Evolutionary conservation across 2,888 invertebrate species (phyloP).

Genomic region (Meiosimyza decipiens): DNA sequence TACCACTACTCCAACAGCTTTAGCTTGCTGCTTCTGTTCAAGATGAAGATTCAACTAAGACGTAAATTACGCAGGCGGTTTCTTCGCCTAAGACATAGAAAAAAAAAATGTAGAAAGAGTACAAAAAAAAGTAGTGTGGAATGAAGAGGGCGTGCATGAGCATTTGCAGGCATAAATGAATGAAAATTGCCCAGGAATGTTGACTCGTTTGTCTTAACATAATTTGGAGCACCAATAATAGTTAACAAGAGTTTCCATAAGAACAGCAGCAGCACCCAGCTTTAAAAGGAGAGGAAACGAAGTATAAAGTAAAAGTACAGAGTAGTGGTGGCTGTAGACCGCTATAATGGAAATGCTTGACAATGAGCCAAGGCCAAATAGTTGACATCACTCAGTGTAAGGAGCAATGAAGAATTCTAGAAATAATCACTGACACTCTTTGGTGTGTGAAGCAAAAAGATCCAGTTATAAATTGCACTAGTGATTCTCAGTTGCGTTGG

Average conservation of each 20-base stretch:
- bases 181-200: constrained; percentile 24
- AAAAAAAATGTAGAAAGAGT: neutral
- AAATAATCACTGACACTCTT: neutral
- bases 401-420: neutral
- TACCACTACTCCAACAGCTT: too few relatives aligned
- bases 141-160: neutral
- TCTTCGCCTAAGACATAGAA: neutral
- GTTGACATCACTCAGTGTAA: neutral
- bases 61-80: constrained; percentile 24
- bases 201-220: constrained; percentile 16
- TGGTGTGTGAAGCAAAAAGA: too few relatives aligned
- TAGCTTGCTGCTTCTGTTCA: too few relatives aligned
- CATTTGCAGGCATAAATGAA: neutral
- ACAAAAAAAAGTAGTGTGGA: neutral
- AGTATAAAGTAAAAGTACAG: too few relatives aligned
- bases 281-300: too few relatives aligned
- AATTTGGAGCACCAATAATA: constrained; percentile 20
- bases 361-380: too few relatives aligned
- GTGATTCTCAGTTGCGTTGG: too few relatives aligned
- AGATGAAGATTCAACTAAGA: neutral
- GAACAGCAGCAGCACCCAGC: neutral
- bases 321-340: too few relatives aligned
- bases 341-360: too few relatives aligned
- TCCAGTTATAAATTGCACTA: too few relatives aligned
- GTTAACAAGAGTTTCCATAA: constrained; percentile 7